Percentiles rank a stretch among this genome's conserved stretches.
These are phyloP conservation scores for rat (Rattus norvegicus) DNA, from an alignment of 2,113 vertebrate genomes.

Conservation along the genomic window GRCr8 NC_086024.1:75588001-75588500, in stretches of 20 bases:
- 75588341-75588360: neutral
- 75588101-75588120: slow-evolving; percentile 6
- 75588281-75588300: neutral
- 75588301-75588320: neutral
- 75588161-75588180: neutral
- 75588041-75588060: too few relatives aligned
- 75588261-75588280: neutral
- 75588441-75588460: neutral
- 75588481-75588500: neutral
- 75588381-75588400: neutral
- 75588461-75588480: neutral
- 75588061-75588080: neutral
- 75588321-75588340: neutral
- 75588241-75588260: neutral
- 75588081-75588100: neutral
- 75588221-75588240: neutral
- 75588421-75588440: neutral
- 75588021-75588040: neutral
- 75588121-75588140: slow-evolving; percentile 22
- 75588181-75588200: neutral
- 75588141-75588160: neutral
- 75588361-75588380: neutral
- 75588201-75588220: neutral
- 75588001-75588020: neutral
- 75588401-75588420: neutral